These are phyloP conservation scores for Urocolius indicus DNA, from an alignment of 2,113 vertebrate genomes.

Conservation along the genomic window DNA sequence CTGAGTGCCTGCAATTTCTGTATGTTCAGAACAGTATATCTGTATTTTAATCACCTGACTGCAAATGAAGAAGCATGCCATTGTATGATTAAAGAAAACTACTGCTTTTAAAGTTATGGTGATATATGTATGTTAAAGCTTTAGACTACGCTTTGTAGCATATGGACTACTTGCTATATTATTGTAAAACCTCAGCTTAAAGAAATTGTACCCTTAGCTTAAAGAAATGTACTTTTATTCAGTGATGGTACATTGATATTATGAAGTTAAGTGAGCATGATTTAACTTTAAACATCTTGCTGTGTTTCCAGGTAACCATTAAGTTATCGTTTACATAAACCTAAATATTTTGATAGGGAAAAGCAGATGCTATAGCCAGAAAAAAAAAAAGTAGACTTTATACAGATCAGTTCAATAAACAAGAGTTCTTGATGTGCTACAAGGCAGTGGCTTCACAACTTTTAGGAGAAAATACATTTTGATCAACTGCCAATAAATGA, in stretches of 20 bases:
- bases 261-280: background rate
- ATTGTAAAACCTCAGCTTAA: background rate
- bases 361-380: constrained; percentile 16
- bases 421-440: background rate
- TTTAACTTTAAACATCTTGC: background rate
- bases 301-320: background rate
- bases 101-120: background rate
- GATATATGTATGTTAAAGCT: background rate
- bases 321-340: constrained; percentile 25
- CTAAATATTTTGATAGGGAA: constrained; percentile 11
- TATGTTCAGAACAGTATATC: background rate
- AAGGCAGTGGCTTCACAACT: constrained; percentile 47
- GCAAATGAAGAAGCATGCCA: constrained; percentile 1
- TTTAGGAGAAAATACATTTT: constrained; percentile 52
- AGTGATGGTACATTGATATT: background rate
- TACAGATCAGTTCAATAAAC: constrained; percentile 9
- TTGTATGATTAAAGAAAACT: constrained; percentile 7
- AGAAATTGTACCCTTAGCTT: background rate
- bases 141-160: background rate
- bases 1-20: background rate
- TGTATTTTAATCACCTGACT: constrained; percentile 25
- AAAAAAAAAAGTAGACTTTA: background rate
- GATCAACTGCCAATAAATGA: constrained; percentile 41
- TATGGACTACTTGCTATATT: background rate
- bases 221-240: background rate